A percentile compares a stretch with the other conserved stretches of the same genome.
phyloP scores from a whole-genome alignment of 2,888 invertebrate species.

The Papilio protenor region DNA sequence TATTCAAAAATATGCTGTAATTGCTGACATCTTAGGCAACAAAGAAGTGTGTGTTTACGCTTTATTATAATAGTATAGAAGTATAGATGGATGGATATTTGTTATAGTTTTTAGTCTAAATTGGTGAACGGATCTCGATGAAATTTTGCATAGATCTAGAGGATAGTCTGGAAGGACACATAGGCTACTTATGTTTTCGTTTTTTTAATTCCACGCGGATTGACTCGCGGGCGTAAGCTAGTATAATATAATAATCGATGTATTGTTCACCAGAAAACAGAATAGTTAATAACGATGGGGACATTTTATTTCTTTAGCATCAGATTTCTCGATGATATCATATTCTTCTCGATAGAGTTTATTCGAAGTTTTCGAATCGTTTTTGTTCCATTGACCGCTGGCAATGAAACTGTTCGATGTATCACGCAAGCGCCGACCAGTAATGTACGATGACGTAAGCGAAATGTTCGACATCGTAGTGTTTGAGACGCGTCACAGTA shows the following conservation, averaged over 20 bases:
- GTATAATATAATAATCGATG: neutral
- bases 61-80: too few relatives aligned
- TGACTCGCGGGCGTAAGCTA: too few relatives aligned
- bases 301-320: conserved; percentile 25
- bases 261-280: neutral
- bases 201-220: too few relatives aligned
- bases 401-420: conserved; percentile 22
- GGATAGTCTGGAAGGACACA: too few relatives aligned
- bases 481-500: conserved; percentile 13
- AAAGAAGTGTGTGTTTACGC: too few relatives aligned
- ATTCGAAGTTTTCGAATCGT: conserved; percentile 4
- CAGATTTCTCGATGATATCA: conserved; percentile 39
- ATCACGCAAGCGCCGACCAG: conserved; percentile 42
- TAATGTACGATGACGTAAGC: conserved; percentile 40
- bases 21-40: too few relatives aligned
- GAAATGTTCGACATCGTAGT: conserved; percentile 12
- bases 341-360: conserved; percentile 20
- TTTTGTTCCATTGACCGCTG: conserved; percentile 41
- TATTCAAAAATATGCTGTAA: too few relatives aligned
- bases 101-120: too few relatives aligned
- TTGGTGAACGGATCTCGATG: too few relatives aligned
- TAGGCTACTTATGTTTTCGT: too few relatives aligned
- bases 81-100: too few relatives aligned
- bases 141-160: too few relatives aligned
- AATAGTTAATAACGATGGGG: neutral